Conservation (phyloP, 2,113 vertebrate species). For the Oryzias melastigma region DNA sequence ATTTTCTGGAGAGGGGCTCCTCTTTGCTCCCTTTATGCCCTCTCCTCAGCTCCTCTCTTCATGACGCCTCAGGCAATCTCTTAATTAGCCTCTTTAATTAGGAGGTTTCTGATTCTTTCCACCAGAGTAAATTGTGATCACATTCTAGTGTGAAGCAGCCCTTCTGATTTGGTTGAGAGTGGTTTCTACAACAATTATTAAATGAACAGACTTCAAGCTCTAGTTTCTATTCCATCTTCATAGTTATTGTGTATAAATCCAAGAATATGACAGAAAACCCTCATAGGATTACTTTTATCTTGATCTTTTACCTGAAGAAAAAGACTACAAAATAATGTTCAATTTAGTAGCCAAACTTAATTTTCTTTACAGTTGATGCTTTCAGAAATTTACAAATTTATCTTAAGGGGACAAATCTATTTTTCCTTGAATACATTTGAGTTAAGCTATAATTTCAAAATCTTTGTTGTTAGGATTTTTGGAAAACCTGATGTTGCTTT, state of each 20-base stretch:
- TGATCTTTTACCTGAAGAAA: neutral
- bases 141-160: slow-evolving; percentile 24
- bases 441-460: neutral
- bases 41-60: slow-evolving; percentile 41
- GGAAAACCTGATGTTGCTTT: too few relatives aligned
- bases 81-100: slow-evolving; percentile 69
- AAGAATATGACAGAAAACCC: neutral
- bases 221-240: slow-evolving; percentile 2
- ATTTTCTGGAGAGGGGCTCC: slow-evolving; percentile 30
- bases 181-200: slow-evolving; percentile 4
- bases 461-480: neutral
- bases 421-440: neutral
- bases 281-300: neutral
- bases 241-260: neutral
- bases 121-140: slow-evolving; percentile 56
- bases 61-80: slow-evolving; percentile 50
- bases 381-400: too few relatives aligned
- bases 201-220: neutral
- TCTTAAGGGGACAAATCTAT: neutral
- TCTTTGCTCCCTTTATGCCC: slow-evolving; percentile 49
- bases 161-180: slow-evolving; percentile 28
- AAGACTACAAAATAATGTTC: neutral
- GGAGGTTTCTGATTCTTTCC: slow-evolving; percentile 43
- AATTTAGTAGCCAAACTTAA: neutral
- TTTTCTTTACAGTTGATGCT: too few relatives aligned